Base-by-base conservation (phyloP, 2,113 vertebrate species). In the Copsychus sechellarum region DNA sequence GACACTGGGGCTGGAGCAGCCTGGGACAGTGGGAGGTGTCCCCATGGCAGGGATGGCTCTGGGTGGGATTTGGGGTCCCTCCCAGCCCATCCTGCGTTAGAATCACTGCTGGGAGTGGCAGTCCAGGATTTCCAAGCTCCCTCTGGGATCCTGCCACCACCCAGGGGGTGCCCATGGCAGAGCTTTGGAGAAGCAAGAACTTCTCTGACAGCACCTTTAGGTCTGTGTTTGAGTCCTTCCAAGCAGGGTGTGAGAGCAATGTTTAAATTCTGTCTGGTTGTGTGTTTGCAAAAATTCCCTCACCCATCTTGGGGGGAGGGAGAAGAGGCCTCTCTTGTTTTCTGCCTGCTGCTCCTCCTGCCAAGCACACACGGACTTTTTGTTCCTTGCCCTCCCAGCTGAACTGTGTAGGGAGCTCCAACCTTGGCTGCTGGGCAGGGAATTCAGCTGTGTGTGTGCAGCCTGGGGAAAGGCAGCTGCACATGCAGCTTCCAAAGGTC, bases 61-160 rank as follows among this genome's bases (percentile, higher is more conserved):
- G 11, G 21, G 11, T 33, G 62, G 9, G 7, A 3, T 53, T 2
- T 47, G 0, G 5, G 15, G 9, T 48, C 42, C 40, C 25, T 38
- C 4, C 66, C 50, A 56, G 0, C 48, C 57, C 40, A 51, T 6
- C 11, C 50, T 26, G 43, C 43, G 42, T 25, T 48, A 4, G 33
- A 42, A 8, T 64, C 25, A 14, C 0, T 62, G 7, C 36, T 88
- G 43, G 34, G 18, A 34, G 28, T 12, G 38, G 26, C 26, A 40
- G 10, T 29, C 33, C 83, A 18, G 12, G 7, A 42, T 92, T 87
- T 9, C 50, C 82, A 84, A 0, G 18, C 15, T 67, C 38, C 11
- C 45, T 82, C 17, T 67, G 56, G 66, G 33, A 31, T 48, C 70
- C 77, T 56, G 28, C 24, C 47, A 67, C 11, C 57, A 58, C 26